These are phyloP conservation scores for Adelphocoris suturalis DNA, from an alignment of 2,888 invertebrate genomes.

Conservation along the genomic window DNA sequence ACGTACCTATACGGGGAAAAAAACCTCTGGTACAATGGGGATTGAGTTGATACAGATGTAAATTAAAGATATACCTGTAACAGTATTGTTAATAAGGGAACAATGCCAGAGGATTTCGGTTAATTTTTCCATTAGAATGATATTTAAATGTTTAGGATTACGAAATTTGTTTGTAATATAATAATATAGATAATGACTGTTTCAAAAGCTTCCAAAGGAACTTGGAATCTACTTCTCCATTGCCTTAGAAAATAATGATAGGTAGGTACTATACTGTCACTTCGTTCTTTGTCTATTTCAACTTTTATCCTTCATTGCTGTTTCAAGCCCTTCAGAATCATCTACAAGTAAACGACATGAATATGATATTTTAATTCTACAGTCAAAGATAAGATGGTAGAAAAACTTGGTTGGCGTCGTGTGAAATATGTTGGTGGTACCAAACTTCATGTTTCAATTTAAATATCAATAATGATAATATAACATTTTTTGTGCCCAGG, in stretches of 20 bases:
- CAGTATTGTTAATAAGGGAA: constrained; percentile 8
- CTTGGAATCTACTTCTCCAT: constrained; percentile 37
- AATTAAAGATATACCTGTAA: not conserved
- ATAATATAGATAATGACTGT: not conserved
- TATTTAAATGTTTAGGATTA: constrained; percentile 33
- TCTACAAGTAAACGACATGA: not conserved
- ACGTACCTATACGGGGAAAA: not conserved
- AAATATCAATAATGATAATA: too few relatives aligned
- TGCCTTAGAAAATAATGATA: constrained; percentile 40
- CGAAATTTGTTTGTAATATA: not conserved
- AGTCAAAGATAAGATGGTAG: not conserved
- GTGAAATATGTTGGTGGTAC: not conserved
- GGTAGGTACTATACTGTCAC: constrained; percentile 23
- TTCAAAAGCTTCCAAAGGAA: constrained; percentile 41
- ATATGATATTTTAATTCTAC: too few relatives aligned
- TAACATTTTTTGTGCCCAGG: too few relatives aligned
- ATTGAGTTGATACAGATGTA: not conserved
- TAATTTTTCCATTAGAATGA: not conserved
- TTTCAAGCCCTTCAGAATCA: not conserved
- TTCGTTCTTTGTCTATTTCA: not conserved
- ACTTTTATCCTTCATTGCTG: not conserved
- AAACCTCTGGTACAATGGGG: constrained; percentile 15
- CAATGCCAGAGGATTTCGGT: not conserved
- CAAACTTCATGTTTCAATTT: too few relatives aligned
- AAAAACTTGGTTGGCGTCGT: not conserved